Base-by-base conservation (phyloP, 2,113 vertebrate genomes). In the Myiozetetes cayanensis region DNA sequence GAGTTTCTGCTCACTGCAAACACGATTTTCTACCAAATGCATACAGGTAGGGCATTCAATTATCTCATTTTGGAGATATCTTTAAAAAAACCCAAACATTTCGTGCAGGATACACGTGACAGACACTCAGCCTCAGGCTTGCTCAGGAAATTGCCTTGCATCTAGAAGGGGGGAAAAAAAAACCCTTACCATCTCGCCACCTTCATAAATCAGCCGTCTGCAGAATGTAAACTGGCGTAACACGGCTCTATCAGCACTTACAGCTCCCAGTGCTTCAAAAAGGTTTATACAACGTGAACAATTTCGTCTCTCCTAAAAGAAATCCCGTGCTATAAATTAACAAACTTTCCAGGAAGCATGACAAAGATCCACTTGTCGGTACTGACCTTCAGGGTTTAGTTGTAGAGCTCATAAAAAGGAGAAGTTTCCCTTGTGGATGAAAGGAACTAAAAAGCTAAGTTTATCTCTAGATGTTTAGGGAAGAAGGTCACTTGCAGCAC, bases 191-290 rank as follows among this genome's bases (percentile, higher is more conserved):
- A 63, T 2, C 24, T 49, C 68, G 50, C 53, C 67, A 76, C 25
- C 56, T 43, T 76, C 67, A 79, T 77, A 80, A 91, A 93, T 70
- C 85, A 91, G 37, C 35, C 59, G 33, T 71, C 78, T 79, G 93
- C 55, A 66, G 71, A 82, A 92, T 14, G 47, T 79, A 67, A 81
- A 71, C 73, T 61, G 30, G 23, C 10, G 24, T 18, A 68, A 58
- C 2, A 0, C 2, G 6, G 52, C 62, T 78, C 89, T 73, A 79
- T 72, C 75, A 44, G 85, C 77, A 66, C 94, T 85, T 41, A 37
- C 9, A 43, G 62, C 44, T 35, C 35, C 0, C 1, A 87, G 73
- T 12, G 30, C 53, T 73, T 58, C 14, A 13, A 14, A 0, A 14
- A 49, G 53, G 41, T 87, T 93, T 90, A 43, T 15, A 66, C 31